Evolutionary conservation across 2,888 invertebrate species (phyloP).

Genomic region (Clanis bilineata): DNA sequence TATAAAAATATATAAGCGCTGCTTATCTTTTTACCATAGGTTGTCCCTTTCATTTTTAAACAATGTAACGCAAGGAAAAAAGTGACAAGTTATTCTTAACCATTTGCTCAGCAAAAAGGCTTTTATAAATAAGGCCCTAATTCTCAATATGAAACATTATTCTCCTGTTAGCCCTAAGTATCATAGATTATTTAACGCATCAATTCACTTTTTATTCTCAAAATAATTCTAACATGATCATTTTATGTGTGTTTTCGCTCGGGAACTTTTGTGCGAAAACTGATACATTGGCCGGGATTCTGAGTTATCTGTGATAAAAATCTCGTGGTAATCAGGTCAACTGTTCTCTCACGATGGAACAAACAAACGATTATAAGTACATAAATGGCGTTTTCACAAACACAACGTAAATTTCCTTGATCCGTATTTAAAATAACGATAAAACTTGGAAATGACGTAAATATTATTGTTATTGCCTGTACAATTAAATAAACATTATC

Average conservation of each 20-base stretch:
- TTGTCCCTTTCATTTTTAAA: too few relatives aligned
- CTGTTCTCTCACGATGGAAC: not conserved
- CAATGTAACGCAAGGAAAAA: too few relatives aligned
- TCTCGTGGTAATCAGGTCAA: slow-evolving; percentile 3
- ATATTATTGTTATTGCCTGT: not conserved
- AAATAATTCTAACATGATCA: not conserved
- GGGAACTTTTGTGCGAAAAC: not conserved
- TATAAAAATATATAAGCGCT: too few relatives aligned
- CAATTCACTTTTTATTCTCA: too few relatives aligned
- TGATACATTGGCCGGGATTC: not conserved
- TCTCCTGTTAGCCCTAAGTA: too few relatives aligned
- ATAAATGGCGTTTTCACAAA: not conserved
- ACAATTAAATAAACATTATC: not conserved
- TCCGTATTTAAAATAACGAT: not conserved
- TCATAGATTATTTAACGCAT: too few relatives aligned
- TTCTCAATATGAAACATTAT: too few relatives aligned
- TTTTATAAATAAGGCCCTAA: too few relatives aligned
- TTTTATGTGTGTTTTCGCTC: not conserved
- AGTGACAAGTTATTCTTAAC: too few relatives aligned
- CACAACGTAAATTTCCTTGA: not conserved
- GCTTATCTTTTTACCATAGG: too few relatives aligned
- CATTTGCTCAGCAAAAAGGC: too few relatives aligned
- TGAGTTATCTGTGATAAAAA: slow-evolving; percentile 3
- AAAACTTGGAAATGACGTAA: not conserved
- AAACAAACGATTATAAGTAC: not conserved